Evolutionary conservation across 1,140 invertebrate genomes (phyloP), one percentile per base, ranked within the genome.

Genomic region (Cydia fagiglandana): DNA sequence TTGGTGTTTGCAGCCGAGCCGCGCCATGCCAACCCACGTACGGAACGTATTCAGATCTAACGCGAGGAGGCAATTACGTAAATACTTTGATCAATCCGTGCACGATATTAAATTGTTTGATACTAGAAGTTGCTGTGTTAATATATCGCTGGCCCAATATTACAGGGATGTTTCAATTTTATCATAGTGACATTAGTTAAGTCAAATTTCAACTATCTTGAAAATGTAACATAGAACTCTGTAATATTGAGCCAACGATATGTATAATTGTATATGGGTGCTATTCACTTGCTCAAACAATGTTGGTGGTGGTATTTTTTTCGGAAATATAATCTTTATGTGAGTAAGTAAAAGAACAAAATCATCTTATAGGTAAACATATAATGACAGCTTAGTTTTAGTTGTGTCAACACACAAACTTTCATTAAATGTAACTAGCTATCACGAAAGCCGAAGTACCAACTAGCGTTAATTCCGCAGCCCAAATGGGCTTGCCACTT

Each of bases 401-500:
- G 7, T 61, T 24, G 20, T 56, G 53, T 56, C 53, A 56, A 56
- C 53, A 61, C 20, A 61, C 56, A 61, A 61, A 61, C 56, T 61
- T 20, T 24, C 56, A 61, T 61, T 61, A 61, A 61, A 61, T 12
- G 56, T 61, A 61, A 61, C 56, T 61, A 61, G 56, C 56, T 61
- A 61, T 61, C 56, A 61, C 56, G 56, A 56, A 56, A 20, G 56
- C 56, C 56, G 20, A 70, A 4, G n/a, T 13, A 53, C 50, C n/a
- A 6, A 15, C 13, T 41, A 70, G 34, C 66, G 38, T 70, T 38
- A 70, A 70, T 70, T 70, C 38, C 66, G 17, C 66, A 70, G 66
- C 66, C 66, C 66, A 70, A 70, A 70, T 70, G 30, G 66, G 66
- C 66, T 70, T 41, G 66, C 66, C 66, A 38, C 66, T 70, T 70